Evolutionary conservation across 2,888 invertebrate species (phyloP).

Genomic region (Timema cristinae): DNA sequence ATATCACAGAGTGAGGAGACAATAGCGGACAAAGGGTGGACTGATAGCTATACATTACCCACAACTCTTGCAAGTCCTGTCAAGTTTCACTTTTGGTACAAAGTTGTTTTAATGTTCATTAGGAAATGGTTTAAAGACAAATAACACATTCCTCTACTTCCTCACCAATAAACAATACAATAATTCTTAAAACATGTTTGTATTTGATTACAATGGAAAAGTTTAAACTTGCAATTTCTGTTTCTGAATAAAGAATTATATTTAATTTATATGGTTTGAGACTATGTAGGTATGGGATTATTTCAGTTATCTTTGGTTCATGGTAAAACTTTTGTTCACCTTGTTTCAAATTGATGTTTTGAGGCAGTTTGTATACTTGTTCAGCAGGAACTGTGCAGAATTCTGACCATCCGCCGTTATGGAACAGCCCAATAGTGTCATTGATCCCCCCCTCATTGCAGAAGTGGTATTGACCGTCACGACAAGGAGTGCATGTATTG

Average conservation of each 20-base stretch:
- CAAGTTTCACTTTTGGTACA: no score
- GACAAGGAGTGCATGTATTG: constrained; percentile 57
- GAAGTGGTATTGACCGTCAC: constrained; percentile 59
- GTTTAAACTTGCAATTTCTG: neutral
- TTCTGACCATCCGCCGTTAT: constrained; percentile 65
- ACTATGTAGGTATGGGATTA: neutral
- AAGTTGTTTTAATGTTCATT: no score
- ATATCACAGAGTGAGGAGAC: neutral
- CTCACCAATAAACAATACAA: no score
- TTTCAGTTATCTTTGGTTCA: neutral
- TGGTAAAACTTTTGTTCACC: constrained; percentile 43
- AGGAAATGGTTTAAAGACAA: no score
- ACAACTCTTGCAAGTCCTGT: no score
- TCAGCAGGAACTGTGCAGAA: constrained; percentile 57
- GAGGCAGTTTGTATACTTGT: constrained; percentile 58
- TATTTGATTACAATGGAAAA: neutral
- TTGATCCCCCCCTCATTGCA: constrained; percentile 58
- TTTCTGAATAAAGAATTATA: neutral
- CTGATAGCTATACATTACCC: no score
- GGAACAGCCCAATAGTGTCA: constrained; percentile 61
- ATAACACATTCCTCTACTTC: no score
- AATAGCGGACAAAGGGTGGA: no score
- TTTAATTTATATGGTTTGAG: neutral
- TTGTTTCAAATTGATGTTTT: constrained; percentile 54
- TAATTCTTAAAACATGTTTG: no score